Conservation (phyloP, 2,113 vertebrate genomes). For the Eulemur macaco region DNA sequence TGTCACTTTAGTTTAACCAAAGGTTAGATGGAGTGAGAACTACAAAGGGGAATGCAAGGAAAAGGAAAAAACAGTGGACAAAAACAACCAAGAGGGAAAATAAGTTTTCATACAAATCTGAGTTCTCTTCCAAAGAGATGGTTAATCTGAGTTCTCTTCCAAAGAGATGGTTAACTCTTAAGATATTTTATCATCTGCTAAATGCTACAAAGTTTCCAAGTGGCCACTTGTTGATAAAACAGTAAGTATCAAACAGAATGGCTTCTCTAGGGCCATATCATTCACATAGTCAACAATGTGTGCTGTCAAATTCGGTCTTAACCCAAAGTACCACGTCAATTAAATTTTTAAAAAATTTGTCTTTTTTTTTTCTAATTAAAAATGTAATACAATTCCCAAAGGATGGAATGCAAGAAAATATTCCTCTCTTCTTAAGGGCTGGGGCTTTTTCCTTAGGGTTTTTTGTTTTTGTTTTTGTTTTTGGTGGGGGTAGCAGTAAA, state of each 20-base stretch:
- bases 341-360: not conserved
- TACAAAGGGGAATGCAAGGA: not conserved
- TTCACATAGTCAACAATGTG: fast-evolving
- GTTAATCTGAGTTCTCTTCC: not conserved
- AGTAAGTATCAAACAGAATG: not conserved
- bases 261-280: fast-evolving
- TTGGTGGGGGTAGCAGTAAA: not conserved
- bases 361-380: not conserved
- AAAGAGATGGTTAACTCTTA: not conserved
- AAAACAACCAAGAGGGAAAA: not conserved
- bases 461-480: not conserved
- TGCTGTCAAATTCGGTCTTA: not conserved
- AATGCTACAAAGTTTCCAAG: not conserved
- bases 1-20: not conserved
- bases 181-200: not conserved
- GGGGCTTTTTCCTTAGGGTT: not conserved
- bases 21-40: not conserved
- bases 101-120: not conserved
- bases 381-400: not conserved
- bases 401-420: not conserved
- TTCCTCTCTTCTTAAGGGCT: not conserved
- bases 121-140: not conserved
- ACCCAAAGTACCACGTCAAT: not conserved
- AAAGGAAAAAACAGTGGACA: not conserved
- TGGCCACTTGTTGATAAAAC: not conserved